Evolutionary conservation across 92 coral and sea anemone species (phyloP).

Genomic region (Virgularia gustaviana): DNA sequence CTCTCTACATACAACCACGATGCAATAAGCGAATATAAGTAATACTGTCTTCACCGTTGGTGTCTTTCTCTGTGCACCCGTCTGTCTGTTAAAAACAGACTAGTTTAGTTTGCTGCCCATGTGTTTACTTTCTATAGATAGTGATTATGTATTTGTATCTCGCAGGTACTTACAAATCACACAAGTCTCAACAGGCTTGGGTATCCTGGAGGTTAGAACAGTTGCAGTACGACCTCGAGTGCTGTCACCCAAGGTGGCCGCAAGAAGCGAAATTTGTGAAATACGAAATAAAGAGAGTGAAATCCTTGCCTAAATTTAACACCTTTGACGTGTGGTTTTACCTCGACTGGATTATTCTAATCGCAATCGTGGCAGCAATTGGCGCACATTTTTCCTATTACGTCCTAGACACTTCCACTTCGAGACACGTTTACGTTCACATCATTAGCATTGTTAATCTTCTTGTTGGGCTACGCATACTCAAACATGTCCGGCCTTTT

Average conservation of each 20-base stretch:
- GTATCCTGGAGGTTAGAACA: constrained; percentile 48
- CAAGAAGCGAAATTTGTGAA: constrained; percentile 49
- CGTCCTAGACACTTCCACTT: constrained; percentile 33
- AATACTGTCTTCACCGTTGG: no score
- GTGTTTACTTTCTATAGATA: no score
- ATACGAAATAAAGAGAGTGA: constrained; percentile 40
- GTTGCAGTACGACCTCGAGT: constrained; percentile 50
- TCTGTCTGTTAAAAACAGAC: no score
- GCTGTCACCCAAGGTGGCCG: constrained; percentile 69
- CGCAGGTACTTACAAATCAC: no score
- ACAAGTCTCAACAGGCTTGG: constrained; percentile 43
- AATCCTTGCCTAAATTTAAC: constrained; percentile 32
- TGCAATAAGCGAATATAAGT: no score
- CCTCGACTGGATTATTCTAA: constrained; percentile 61
- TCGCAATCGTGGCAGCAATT: constrained; percentile 52
- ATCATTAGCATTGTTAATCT: constrained; percentile 54
- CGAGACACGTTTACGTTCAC: constrained; percentile 53
- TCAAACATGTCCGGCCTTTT: constrained; percentile 62
- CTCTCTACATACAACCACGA: no score
- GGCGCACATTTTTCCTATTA: constrained; percentile 57
- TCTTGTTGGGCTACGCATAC: constrained; percentile 61
- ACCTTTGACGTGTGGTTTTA: constrained; percentile 59
- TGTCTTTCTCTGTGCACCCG: no score
- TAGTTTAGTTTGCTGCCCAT: no score
- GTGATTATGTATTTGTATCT: no score